Conservation (phyloP, 2,888 invertebrate species). For the Drosophila niveifrons region DNA sequence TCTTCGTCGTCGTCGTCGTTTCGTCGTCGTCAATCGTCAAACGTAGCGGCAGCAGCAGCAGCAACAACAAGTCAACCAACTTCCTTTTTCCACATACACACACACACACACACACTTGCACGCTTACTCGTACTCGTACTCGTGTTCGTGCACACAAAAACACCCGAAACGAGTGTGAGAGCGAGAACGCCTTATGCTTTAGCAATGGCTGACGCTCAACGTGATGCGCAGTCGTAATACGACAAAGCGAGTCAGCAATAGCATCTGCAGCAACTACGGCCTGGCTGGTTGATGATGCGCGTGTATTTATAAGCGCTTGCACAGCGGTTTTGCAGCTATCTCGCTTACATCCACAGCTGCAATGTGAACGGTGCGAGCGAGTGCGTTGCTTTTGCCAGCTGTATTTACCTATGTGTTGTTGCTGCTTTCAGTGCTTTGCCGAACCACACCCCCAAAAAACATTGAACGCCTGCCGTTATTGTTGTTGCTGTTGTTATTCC, state of each 20-base stretch:
- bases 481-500: slow-evolving; percentile 9
- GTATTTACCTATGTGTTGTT: slow-evolving; percentile 78
- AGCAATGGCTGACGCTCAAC: slow-evolving; percentile 70
- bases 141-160: background rate
- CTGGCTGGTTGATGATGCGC: slow-evolving; percentile 47
- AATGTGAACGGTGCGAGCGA: slow-evolving; percentile 39
- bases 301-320: slow-evolving; percentile 29
- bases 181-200: slow-evolving; percentile 42
- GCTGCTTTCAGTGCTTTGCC: slow-evolving; percentile 44
- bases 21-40: slow-evolving; percentile 30
- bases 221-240: too few species aligned
- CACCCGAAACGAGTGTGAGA: slow-evolving; percentile 45
- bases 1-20: slow-evolving; percentile 20
- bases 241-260: slow-evolving; percentile 31
- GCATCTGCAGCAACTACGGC: slow-evolving; percentile 17
- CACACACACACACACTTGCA: slow-evolving; percentile 15
- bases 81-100: slow-evolving; percentile 38
- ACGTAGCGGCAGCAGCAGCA: slow-evolving; percentile 23
- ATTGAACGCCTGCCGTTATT: slow-evolving; percentile 35
- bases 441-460: slow-evolving; percentile 77
- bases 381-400: slow-evolving; percentile 57
- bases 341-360: slow-evolving; percentile 19
- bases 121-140: background rate
- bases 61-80: slow-evolving; percentile 37
- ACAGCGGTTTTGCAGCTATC: slow-evolving; percentile 11